Base-by-base conservation (phyloP, 2,113 vertebrate species). In the Orcinus orca region DNA sequence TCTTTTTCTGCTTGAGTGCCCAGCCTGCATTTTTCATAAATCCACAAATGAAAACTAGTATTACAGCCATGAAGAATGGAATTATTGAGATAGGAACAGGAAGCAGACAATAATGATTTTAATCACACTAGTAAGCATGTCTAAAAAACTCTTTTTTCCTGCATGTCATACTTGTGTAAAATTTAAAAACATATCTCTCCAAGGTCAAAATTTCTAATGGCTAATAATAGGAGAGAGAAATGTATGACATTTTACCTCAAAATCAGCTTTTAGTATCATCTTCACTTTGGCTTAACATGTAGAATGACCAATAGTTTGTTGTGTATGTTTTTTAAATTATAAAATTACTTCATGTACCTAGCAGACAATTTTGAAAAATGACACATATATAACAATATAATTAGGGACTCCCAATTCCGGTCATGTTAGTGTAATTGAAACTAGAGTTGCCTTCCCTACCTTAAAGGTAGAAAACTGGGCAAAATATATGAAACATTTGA, bases 1-100 rank as follows among this genome's bases (percentile, higher is more conserved):
- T 95, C 62, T 97, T 96, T 97, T 88, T 96, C 95, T 53, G 38
- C 47, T 91, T 97, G 60, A 79, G 65, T 96, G 36, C 38, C 60
- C 2, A 84, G 63, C 4, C 47, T 97, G 84, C n/a, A 3, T 73
- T 95, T 90, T 80, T 92, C 90, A 97, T 60, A 90, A 68, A 73
- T 60, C 5, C 29, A 38, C 53, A 70, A 2, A 1, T 77, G 85
- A 94, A 97, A 74, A 3, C 0, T 50, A 17, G 26, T 65, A 17
- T 87, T 88, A 6, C 3, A 82, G 11, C 23, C 53, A 55, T 85
- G 53, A 96, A 90, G n/a, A 89, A 94, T 81, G 58, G 8, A 71
- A 58, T 97, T 96, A 92, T 55, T 89, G 84, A 92, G 26, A 68
- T 65, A 79, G 53, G 53, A 84, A 67, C 17, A 76, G 53, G 84